Evolutionary conservation across 1,140 invertebrate species (phyloP).

Genomic region (Drosophila murphyi): DNA sequence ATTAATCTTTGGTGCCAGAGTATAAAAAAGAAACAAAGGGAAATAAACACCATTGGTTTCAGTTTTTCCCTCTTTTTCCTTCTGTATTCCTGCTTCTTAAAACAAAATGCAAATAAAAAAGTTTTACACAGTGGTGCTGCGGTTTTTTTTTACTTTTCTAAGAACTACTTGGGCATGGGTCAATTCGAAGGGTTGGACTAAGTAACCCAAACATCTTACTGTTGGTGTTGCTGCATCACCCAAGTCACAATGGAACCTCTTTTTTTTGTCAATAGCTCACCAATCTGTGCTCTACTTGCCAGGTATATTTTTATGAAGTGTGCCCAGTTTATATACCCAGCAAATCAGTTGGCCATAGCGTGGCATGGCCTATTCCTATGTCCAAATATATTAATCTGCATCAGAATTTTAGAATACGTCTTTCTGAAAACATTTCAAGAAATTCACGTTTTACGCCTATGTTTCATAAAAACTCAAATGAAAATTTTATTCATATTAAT

Average conservation of each 20-base stretch:
- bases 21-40: constrained; percentile 24
- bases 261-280: constrained; percentile 12
- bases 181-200: constrained; percentile 16
- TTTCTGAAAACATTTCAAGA: too few species aligned
- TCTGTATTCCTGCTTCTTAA: constrained; percentile 50
- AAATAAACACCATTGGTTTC: constrained; percentile 67
- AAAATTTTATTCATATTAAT: too few species aligned
- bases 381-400: too few species aligned
- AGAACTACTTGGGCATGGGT: constrained; percentile 56
- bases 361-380: too few species aligned
- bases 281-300: constrained; percentile 29
- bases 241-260: background rate
- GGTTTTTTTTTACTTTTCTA: constrained; percentile 50
- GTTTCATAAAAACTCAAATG: too few species aligned
- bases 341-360: background rate
- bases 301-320: constrained; percentile 26
- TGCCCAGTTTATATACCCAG: constrained; percentile 17
- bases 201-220: constrained; percentile 34
- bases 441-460: too few species aligned
- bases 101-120: constrained; percentile 82
- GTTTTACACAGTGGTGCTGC: constrained; percentile 46
- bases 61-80: constrained; percentile 36
- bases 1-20: background rate
- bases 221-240: background rate
- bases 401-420: too few species aligned